These are phyloP conservation scores for Gonocerus acuteangulatus DNA, from an alignment of 2,888 invertebrate genomes.

Conservation along the genomic window DNA sequence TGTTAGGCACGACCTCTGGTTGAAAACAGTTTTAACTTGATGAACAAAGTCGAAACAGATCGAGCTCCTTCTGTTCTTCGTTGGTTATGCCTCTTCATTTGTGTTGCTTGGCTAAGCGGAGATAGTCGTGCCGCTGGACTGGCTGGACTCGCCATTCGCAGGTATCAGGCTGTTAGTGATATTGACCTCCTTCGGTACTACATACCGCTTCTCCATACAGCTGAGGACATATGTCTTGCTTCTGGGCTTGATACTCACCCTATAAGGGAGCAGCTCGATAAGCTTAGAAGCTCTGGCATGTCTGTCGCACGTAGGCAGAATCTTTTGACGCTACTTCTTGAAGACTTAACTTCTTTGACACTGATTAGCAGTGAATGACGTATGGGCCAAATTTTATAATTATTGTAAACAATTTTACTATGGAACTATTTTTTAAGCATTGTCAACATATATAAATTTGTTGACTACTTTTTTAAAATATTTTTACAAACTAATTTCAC, in stretches of 20 bases:
- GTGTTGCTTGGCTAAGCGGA: slow-evolving; percentile 48
- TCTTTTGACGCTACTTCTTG: slow-evolving; percentile 4
- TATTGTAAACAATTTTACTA: too few species aligned
- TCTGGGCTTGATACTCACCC: slow-evolving; percentile 55
- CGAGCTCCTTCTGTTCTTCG: slow-evolving; percentile 59
- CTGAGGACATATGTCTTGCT: slow-evolving; percentile 59
- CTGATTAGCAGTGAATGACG: too few species aligned
- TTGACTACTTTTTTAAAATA: too few species aligned
- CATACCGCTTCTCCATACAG: slow-evolving; percentile 59
- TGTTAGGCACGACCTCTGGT: slow-evolving; percentile 52
- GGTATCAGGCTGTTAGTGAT: slow-evolving; percentile 65
- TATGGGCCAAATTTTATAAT: too few species aligned
- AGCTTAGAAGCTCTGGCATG: slow-evolving; percentile 59
- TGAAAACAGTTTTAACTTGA: slow-evolving; percentile 59
- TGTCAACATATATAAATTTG: too few species aligned
- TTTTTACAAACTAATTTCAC: too few species aligned
- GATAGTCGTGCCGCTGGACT: slow-evolving; percentile 56
- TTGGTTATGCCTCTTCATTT: slow-evolving; percentile 61
- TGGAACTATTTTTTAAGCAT: too few species aligned
- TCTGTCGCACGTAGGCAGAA: background rate
- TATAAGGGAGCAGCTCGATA: slow-evolving; percentile 54
- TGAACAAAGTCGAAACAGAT: slow-evolving; percentile 60
- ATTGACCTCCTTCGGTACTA: slow-evolving; percentile 61
- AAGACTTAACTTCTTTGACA: background rate
- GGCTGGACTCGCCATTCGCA: slow-evolving; percentile 60